A percentile compares a stretch with the other conserved stretches of the same genome.
These are phyloP conservation scores for Solen grandis DNA, from an alignment of 1,140 invertebrate species.

Conservation along the genomic window DNA sequence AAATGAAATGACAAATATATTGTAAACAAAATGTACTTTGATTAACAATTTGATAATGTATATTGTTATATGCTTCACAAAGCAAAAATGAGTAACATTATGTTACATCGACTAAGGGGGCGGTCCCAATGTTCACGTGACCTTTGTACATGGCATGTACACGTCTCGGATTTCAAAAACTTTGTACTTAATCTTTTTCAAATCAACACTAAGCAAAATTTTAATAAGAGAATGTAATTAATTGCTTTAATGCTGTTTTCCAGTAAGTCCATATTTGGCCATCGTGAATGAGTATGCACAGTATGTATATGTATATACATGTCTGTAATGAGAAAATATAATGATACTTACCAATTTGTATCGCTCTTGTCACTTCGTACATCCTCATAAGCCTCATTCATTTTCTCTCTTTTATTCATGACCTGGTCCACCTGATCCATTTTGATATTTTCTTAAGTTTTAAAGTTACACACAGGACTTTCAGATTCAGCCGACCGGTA, in stretches of 20 bases:
- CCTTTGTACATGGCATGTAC: too few relatives aligned
- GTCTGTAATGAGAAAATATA: background rate
- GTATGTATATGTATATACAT: background rate
- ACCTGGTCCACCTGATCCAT: too few relatives aligned
- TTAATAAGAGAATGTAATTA: background rate
- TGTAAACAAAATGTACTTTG: too few relatives aligned
- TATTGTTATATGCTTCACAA: too few relatives aligned
- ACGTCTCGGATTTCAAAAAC: constrained; percentile 1
- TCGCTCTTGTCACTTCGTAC: constrained; percentile 50
- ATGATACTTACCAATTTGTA: constrained; percentile 56
- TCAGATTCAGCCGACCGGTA: background rate
- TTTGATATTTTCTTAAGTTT: constrained; percentile 37
- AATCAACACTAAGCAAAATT: background rate
- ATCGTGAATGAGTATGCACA: background rate
- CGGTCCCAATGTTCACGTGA: too few relatives aligned
- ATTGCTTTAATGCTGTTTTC: background rate
- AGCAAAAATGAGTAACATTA: too few relatives aligned
- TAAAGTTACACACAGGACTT: too few relatives aligned
- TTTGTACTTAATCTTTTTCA: background rate
- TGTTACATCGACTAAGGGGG: too few relatives aligned
- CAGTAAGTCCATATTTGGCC: background rate
- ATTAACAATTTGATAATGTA: too few relatives aligned
- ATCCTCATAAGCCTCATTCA: constrained; percentile 52
- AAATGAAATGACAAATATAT: too few relatives aligned
- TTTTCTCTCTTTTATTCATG: constrained; percentile 49